Percentiles rank a stretch among this genome's conserved stretches.
Evolutionary conservation across 2,113 vertebrate species (phyloP).

Genomic region (Oxyura jamaicensis): DNA sequence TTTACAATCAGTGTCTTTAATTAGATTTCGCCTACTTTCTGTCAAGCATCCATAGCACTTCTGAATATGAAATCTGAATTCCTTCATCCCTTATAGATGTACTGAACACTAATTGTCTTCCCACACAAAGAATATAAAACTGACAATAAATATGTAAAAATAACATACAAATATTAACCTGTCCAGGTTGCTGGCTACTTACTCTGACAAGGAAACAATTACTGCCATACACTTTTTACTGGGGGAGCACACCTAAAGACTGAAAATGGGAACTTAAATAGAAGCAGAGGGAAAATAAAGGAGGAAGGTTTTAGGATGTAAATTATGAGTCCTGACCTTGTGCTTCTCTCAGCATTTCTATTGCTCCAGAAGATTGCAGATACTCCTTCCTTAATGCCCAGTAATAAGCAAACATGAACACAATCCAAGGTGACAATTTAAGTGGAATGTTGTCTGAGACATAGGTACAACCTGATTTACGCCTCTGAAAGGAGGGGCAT

Average conservation of each 20-base stretch:
- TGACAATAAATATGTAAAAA: background rate
- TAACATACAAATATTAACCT: background rate
- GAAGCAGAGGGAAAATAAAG: background rate
- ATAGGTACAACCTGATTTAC: background rate
- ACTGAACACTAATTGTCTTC: background rate
- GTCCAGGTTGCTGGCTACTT: background rate
- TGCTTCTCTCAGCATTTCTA: background rate
- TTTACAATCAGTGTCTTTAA: background rate
- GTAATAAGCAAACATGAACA: background rate
- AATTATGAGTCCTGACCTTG: background rate
- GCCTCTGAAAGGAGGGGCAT: conserved; percentile 22
- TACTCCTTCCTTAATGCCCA: background rate
- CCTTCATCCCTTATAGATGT: background rate
- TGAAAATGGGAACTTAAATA: background rate
- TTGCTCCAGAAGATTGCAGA: background rate
- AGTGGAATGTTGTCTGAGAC: background rate
- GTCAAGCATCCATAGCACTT: background rate
- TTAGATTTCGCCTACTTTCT: background rate
- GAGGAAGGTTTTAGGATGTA: background rate
- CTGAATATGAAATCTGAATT: background rate
- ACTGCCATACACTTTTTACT: background rate
- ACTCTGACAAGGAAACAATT: background rate
- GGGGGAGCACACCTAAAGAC: background rate
- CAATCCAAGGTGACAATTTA: conserved; percentile 2
- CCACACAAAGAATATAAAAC: background rate